Conservation (phyloP, 1,140 invertebrate species). For the Atta texana region DNA sequence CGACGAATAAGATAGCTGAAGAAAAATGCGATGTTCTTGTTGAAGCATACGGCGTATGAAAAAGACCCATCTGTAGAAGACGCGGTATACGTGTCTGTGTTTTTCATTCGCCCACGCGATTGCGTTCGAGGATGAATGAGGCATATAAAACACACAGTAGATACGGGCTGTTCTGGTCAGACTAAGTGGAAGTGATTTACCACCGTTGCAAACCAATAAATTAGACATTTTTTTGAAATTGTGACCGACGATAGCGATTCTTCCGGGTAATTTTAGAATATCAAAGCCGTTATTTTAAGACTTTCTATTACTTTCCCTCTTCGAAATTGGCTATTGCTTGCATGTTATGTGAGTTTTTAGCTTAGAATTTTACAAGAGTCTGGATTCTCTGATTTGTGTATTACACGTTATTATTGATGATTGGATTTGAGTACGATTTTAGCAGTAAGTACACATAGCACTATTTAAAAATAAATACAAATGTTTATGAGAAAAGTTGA, state of each 20-base stretch:
- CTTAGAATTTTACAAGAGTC: background rate
- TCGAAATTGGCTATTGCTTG: background rate
- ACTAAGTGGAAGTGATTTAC: constrained; percentile 58
- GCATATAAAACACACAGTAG: constrained; percentile 60
- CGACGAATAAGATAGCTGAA: constrained; percentile 48
- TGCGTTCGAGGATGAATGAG: constrained; percentile 60
- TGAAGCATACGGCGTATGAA: constrained; percentile 55
- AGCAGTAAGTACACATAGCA: no score
- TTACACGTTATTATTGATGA: background rate
- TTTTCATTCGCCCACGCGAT: constrained; percentile 58
- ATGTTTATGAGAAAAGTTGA: constrained; percentile 25
- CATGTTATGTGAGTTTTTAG: background rate
- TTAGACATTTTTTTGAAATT: constrained; percentile 47
- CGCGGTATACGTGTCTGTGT: constrained; percentile 56
- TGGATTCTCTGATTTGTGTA: background rate
- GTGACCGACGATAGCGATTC: constrained; percentile 20
- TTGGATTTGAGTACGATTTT: background rate
- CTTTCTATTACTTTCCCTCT: background rate
- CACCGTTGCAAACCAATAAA: constrained; percentile 43
- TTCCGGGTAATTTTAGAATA: constrained; percentile 35
- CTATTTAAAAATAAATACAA: background rate
- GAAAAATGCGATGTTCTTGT: constrained; percentile 61
- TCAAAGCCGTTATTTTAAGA: background rate
- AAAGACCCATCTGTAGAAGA: constrained; percentile 57
- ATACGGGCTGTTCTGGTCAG: constrained; percentile 58